phyloP scores from a whole-genome alignment of 2,888 invertebrate species.

The Oligia strigilis region DNA sequence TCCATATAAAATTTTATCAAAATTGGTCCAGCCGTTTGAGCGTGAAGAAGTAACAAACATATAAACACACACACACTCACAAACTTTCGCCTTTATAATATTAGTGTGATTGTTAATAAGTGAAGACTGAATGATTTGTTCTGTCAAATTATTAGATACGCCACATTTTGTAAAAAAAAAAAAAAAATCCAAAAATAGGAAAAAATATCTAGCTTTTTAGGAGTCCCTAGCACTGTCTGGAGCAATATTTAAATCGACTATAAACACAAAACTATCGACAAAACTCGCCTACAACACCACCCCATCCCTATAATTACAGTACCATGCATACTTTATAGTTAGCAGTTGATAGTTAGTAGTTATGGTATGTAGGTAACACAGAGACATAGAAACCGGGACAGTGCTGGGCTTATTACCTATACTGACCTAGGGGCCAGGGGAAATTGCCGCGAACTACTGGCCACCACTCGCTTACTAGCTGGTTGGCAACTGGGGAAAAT shows the following conservation, averaged over 20 bases:
- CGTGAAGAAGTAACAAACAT: too few relatives aligned
- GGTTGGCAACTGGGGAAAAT: not conserved
- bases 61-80: too few relatives aligned
- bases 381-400: constrained; percentile 51
- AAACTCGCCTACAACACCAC: not conserved
- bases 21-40: too few relatives aligned
- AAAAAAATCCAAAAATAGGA: too few relatives aligned
- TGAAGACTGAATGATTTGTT: too few relatives aligned
- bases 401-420: constrained; percentile 28
- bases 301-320: constrained; percentile 54
- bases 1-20: too few relatives aligned
- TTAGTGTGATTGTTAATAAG: too few relatives aligned
- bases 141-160: too few relatives aligned
- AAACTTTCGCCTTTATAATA: too few relatives aligned
- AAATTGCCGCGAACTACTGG: constrained; percentile 36
- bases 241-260: not conserved
- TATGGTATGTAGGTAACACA: constrained; percentile 58
- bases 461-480: not conserved
- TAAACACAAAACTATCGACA: constrained; percentile 16
- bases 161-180: too few relatives aligned
- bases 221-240: too few relatives aligned
- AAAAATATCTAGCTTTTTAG: too few relatives aligned
- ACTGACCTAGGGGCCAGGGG: constrained; percentile 53
- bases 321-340: constrained; percentile 30
- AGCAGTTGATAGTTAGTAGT: constrained; percentile 6